These are phyloP conservation scores for Irena cyanogastra DNA, from an alignment of 2,113 vertebrate species.

Conservation along the genomic window DNA sequence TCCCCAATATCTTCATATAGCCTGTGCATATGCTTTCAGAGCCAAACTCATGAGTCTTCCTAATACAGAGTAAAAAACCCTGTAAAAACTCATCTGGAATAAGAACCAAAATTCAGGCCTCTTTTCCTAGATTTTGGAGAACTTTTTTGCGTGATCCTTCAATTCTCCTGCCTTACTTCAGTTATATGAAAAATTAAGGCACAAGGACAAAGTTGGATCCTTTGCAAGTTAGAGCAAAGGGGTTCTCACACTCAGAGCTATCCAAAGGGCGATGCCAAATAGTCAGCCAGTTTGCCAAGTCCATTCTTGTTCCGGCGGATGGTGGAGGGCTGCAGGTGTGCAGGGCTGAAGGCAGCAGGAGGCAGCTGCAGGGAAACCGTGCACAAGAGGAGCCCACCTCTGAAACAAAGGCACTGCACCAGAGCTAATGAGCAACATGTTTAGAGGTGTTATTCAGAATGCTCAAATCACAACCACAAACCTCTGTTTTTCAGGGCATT, in stretches of 20 bases:
- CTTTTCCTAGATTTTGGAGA: not conserved
- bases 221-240: not conserved
- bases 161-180: not conserved
- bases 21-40: not conserved
- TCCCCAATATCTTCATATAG: not conserved
- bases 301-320: accelerated
- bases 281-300: not conserved
- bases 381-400: accelerated
- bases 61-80: not conserved
- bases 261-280: not conserved
- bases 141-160: not conserved
- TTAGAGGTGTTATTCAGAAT: not conserved
- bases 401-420: not conserved
- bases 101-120: not conserved
- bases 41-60: not conserved
- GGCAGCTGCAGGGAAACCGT: accelerated
- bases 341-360: not conserved
- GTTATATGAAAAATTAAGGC: not conserved
- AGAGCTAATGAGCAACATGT: not conserved
- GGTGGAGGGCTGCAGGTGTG: not conserved
- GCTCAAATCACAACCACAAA: not conserved
- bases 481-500: not conserved
- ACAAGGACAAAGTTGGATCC: not conserved
- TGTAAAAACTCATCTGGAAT: not conserved
- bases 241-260: not conserved